Evolutionary conservation across 2,113 vertebrate species (phyloP), one percentile per base, ranked within the genome.

Genomic region (Microtus pennsylvanicus): DNA sequence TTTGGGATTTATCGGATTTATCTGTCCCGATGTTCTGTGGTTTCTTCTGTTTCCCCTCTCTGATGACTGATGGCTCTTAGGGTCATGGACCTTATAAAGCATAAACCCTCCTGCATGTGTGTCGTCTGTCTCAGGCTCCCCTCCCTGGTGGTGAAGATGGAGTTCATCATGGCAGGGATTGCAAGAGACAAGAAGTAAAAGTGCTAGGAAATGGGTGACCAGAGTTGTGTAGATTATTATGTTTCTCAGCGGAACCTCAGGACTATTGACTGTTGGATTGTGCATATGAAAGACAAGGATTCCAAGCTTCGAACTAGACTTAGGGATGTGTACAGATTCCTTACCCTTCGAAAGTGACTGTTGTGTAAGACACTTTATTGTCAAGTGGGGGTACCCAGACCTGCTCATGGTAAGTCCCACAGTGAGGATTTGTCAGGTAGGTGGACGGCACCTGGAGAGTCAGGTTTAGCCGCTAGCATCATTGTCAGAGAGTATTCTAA

Each of bases 401-500:
- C 35, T 75, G 3, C 45, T 42, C 67, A 50, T 76, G 45, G 58
- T 70, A 63, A 72, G 7, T 72, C 35, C 19, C 33, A 2, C 17
- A 35, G 0, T 47, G n/a, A 87, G 45, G 16, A 35, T 76, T 77
- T 94, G 50, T 76, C 26, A 93, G 87, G 52, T 21, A 55, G 0
- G 5, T 21, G 9, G 87, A 16, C 14, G 12, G 16, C 83, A 91
- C 28, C 21, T 35, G n/a, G 55, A 55, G 70, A 81, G 22, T 22
- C 89, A 63, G 33, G 90, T 14, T 75, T 65, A 67, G 17, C 94
- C 28, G 65, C 75, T 55, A 89, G 47, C 42, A 35, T 92, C 50
- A 80, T 80, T 42, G 69, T 5, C 26, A 81, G 93, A 72, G 87
- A 47, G 10, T 93, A n/a, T 90, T 88, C 65, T 93, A 61, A 74